Conservation (phyloP, 2,113 vertebrate genomes). For the Salvelinus sp. region DNA sequence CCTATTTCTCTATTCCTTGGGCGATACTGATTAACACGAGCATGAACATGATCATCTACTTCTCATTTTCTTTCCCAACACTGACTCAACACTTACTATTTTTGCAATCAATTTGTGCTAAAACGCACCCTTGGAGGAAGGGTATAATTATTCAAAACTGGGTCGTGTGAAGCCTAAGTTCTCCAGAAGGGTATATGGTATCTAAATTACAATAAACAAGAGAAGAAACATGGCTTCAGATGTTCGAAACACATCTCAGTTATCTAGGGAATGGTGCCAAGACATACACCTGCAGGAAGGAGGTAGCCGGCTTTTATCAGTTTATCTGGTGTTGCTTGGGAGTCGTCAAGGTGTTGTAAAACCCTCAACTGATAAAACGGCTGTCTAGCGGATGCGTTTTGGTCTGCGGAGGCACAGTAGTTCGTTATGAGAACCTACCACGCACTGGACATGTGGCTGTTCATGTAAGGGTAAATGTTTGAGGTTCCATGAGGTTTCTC, state of each 20-base stretch:
- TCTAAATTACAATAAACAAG: too few species aligned
- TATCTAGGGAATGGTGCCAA: slow-evolving; percentile 39
- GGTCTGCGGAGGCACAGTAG: neutral
- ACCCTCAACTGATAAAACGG: slow-evolving; percentile 7
- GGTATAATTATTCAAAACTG: neutral
- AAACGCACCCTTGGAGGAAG: neutral
- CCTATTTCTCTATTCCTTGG: neutral
- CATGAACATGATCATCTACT: neutral
- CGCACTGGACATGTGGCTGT: neutral
- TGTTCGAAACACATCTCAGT: neutral
- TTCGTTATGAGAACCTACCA: neutral
- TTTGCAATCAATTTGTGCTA: neutral
- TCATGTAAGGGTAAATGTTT: neutral
- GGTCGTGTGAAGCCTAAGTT: neutral
- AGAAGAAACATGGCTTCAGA: neutral
- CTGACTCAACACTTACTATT: neutral
- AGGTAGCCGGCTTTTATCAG: slow-evolving; percentile 30
- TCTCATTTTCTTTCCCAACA: neutral
- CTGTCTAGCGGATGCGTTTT: slow-evolving; percentile 8
- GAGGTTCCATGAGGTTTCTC: neutral
- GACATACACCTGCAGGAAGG: slow-evolving; percentile 34
- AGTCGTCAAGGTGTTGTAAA: slow-evolving; percentile 36
- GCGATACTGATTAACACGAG: neutral
- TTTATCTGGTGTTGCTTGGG: slow-evolving; percentile 35
- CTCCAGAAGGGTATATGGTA: neutral